phyloP scores from a whole-genome alignment of 1,140 invertebrate genomes.

The Sycophaga agraensis region DNA sequence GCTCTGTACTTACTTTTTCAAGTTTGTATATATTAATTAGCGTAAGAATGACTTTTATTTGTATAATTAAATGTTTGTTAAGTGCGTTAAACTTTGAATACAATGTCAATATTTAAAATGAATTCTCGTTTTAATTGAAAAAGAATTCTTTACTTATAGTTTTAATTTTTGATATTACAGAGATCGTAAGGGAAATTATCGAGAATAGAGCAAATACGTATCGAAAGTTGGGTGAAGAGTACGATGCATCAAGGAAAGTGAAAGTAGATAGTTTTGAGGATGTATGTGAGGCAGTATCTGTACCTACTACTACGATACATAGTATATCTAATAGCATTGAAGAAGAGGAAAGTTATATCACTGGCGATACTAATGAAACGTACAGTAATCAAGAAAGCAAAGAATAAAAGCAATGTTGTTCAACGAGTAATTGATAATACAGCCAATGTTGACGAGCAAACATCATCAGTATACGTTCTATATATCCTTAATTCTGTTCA shows the following conservation, averaged over 20 bases:
- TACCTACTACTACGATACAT: no score
- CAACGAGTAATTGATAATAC: background rate
- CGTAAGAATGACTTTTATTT: no score
- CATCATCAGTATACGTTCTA: background rate
- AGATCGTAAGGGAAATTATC: constrained; percentile 74
- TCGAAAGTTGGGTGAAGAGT: constrained; percentile 53
- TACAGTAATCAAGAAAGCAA: background rate
- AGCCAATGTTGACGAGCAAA: constrained; percentile 1
- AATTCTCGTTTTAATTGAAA: background rate
- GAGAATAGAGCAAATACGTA: constrained; percentile 69
- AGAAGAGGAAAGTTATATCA: background rate
- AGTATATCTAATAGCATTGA: no score
- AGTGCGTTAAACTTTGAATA: background rate
- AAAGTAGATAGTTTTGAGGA: background rate
- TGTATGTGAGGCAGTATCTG: constrained; percentile 26
- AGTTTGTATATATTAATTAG: no score
- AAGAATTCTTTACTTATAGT: no score
- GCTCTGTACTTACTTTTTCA: background rate
- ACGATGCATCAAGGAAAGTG: constrained; percentile 35
- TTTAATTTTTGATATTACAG: constrained; percentile 50
- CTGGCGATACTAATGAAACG: background rate
- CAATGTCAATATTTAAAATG: background rate
- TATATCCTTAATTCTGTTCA: no score
- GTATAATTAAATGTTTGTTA: no score
- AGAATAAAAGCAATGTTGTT: background rate